Conservation (phyloP, 2,888 invertebrate genomes). For the Junonia oenone region DNA sequence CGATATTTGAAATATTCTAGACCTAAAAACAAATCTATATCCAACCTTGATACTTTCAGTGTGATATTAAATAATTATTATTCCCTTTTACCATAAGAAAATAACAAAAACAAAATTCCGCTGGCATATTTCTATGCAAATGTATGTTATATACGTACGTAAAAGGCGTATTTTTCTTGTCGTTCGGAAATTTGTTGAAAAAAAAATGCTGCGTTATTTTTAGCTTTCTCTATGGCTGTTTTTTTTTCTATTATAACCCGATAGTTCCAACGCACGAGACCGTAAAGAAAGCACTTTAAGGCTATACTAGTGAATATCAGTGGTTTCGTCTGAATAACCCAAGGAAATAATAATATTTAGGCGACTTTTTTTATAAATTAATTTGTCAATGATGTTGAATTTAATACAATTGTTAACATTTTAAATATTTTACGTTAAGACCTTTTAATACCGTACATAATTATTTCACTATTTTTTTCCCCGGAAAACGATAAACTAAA, state of each 20-base stretch:
- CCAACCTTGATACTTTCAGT: background rate
- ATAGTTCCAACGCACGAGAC: slow-evolving; percentile 12
- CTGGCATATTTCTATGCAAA: slow-evolving; percentile 3
- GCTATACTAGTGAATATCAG: background rate
- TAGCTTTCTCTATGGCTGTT: background rate
- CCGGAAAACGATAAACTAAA: too few relatives aligned
- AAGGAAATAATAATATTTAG: background rate
- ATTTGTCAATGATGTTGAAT: too few relatives aligned
- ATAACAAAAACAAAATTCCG: background rate
- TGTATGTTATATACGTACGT: slow-evolving; percentile 3
- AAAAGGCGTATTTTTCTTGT: slow-evolving; percentile 6
- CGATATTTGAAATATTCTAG: background rate
- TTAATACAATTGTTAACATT: too few relatives aligned
- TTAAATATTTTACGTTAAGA: too few relatives aligned
- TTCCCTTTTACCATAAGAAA: background rate
- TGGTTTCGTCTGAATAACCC: background rate
- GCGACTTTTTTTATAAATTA: background rate
- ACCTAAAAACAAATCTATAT: background rate
- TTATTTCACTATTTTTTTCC: too few relatives aligned
- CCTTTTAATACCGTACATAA: too few relatives aligned
- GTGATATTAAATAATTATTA: background rate
- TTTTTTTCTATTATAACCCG: slow-evolving; percentile 9
- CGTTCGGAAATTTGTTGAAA: slow-evolving; percentile 2
- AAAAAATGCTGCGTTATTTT: background rate
- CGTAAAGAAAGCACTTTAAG: slow-evolving; percentile 12